Base-by-base conservation (phyloP, 2,797 vertebrate species). In the Cichlasoma orientale region DNA sequence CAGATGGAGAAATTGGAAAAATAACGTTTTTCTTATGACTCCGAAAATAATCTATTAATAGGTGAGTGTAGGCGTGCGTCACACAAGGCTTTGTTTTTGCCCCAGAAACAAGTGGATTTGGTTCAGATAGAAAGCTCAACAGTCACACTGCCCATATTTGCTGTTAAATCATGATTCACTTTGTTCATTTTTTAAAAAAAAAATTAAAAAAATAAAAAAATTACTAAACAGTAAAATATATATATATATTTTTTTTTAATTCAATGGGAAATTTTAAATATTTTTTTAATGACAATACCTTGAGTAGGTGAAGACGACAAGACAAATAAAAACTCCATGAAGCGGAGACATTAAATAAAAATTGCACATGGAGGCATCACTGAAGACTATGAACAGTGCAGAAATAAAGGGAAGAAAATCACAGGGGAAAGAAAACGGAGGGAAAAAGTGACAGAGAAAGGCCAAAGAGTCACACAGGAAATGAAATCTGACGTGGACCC, bases 401-500 rank as follows among this genome's bases (percentile, higher is more conserved):
- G 44, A 69, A 58, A 31, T 7, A 78, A 70, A 31, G 31, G 70
- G 47, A 13, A 70, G 7, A 36, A 77, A 82, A 79, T 21, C 5
- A 7, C 13, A 14, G 29, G 58, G 44, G 38, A 4, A 36, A 68
- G 52, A 29, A 23, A 50, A 23, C 21, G 31, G 2, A 25, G 55
- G 52, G 36, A 77, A 29, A 74, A 86, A 58, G 57, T 75, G 90
- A 84, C 85, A 83, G 82, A 66, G 21, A 57, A 71, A 89, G 86
- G 81, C 57, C 85, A 86, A 76, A 75, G 73, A 83, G 91, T 88
- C 87, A 36, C 31, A 27, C 47, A 88, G 89, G 84, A 91, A 90
- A 90, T 88, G 71, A 89, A 92, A 90, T 82, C 66, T 81, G 84
- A 87, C 25, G 78, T 76, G 77, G 75, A 85, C 79, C 78, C 86